Conservation (phyloP, 2,113 vertebrate species). For the Sus scrofa region DNA sequence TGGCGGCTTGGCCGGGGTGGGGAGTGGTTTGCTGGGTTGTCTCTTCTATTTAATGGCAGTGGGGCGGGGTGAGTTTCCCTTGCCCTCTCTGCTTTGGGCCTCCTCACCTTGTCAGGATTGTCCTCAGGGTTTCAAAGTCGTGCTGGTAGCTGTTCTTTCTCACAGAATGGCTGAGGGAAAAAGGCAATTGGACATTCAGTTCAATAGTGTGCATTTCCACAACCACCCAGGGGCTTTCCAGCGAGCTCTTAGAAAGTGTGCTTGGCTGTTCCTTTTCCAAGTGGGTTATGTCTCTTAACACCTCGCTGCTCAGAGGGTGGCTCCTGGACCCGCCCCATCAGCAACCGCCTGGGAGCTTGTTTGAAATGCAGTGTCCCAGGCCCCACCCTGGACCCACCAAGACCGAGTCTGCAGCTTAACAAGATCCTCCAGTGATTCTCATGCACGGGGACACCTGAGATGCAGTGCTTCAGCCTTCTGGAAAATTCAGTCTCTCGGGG, state of each 20-base stretch:
- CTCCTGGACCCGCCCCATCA: rapidly evolving
- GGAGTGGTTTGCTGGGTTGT: not conserved
- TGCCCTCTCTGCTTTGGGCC: not conserved
- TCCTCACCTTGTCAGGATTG: not conserved
- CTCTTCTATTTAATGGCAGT: not conserved
- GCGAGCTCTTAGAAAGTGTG: not conserved
- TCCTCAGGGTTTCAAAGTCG: not conserved
- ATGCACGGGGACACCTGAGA: not conserved
- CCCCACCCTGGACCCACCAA: rapidly evolving
- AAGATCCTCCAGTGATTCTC: not conserved
- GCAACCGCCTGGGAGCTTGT: not conserved
- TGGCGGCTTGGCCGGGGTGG: not conserved
- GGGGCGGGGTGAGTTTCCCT: not conserved
- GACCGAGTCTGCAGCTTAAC: not conserved
- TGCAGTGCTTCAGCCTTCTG: not conserved
- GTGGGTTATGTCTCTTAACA: not conserved
- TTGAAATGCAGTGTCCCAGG: not conserved
- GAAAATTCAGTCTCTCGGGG: not conserved
- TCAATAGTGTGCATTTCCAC: not conserved
- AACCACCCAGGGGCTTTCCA: not conserved
- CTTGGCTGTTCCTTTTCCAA: not conserved
- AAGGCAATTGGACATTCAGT: not conserved
- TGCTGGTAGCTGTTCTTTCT: not conserved
- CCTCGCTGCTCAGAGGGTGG: too few relatives aligned
- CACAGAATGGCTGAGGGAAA: not conserved